Percentiles rank a stretch among this genome's conserved stretches.
phyloP scores from a whole-genome alignment of 2,113 vertebrate species.

The Antigone vipio region DNA sequence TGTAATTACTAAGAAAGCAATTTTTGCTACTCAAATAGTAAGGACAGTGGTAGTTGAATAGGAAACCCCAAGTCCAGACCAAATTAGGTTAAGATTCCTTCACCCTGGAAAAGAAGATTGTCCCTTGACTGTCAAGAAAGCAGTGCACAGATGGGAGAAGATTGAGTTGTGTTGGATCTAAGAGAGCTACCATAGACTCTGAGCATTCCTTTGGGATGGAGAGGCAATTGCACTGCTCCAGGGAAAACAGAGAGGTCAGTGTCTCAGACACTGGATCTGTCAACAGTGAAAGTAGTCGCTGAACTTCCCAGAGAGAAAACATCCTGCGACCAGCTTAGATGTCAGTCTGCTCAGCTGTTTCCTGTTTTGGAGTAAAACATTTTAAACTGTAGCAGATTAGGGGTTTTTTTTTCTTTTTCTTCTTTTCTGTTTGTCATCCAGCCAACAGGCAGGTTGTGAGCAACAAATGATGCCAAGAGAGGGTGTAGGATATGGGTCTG shows the following conservation, averaged over 20 bases:
- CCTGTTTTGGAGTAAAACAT: constrained; percentile 46
- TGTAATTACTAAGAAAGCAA: neutral
- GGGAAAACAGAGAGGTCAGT: constrained; percentile 54
- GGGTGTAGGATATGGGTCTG: neutral
- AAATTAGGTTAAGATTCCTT: neutral
- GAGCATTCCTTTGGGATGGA: neutral
- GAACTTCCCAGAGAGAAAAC: constrained; percentile 47
- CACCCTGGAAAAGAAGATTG: neutral
- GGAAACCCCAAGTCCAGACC: neutral
- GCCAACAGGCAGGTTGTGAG: neutral
- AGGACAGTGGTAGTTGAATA: neutral
- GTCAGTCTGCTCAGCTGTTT: constrained; percentile 64
- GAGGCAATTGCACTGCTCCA: neutral
- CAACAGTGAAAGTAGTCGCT: constrained; percentile 57
- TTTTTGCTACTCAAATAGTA: neutral
- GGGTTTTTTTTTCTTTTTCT: neutral
- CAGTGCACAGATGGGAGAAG: neutral
- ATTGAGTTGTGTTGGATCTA: neutral
- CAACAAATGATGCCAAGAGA: neutral
- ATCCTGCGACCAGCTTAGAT: constrained; percentile 51
- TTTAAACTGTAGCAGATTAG: neutral
- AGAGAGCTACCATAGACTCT: neutral
- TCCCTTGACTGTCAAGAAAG: neutral
- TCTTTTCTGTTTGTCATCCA: neutral
- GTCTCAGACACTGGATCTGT: constrained; percentile 45